A percentile compares a stretch with the other conserved stretches of the same genome.
phyloP scores from a whole-genome alignment of 2,888 invertebrate species.

The Andrena marginata region DNA sequence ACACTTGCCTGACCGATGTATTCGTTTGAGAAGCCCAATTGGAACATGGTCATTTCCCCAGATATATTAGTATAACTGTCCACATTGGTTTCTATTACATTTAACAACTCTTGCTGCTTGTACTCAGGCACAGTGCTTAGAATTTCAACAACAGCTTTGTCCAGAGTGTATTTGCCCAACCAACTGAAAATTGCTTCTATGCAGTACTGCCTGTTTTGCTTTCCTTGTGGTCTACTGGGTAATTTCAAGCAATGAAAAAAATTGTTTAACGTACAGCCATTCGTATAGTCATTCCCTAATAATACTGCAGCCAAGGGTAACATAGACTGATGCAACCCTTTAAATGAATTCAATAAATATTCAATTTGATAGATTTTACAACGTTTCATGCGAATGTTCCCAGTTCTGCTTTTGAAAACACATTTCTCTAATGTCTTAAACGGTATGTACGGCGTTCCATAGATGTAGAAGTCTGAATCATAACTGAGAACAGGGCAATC shows the following conservation, averaged over 20 bases:
- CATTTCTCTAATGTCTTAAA: constrained; percentile 89
- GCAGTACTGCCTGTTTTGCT: constrained; percentile 86
- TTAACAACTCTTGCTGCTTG: constrained; percentile 86
- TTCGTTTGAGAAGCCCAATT: constrained; percentile 83
- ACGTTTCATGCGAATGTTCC: constrained; percentile 85
- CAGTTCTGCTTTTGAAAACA: constrained; percentile 65
- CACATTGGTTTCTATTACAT: constrained; percentile 88
- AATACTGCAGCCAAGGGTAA: constrained; percentile 93
- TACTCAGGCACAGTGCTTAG: constrained; percentile 87
- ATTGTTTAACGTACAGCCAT: constrained; percentile 88
- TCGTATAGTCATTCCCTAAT: constrained; percentile 96
- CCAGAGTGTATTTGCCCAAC: constrained; percentile 90
- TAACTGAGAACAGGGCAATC: constrained; percentile 95
- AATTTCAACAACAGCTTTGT: constrained; percentile 90
- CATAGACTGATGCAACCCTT: constrained; percentile 88
- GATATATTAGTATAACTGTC: constrained; percentile 88
- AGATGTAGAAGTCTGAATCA: constrained; percentile 98
- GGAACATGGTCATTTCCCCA: constrained; percentile 85
- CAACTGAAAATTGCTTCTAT: constrained; percentile 91
- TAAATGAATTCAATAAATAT: constrained; percentile 89
- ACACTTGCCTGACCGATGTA: constrained; percentile 37
- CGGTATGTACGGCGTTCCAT: constrained; percentile 93
- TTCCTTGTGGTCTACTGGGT: constrained; percentile 84
- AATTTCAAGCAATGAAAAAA: constrained; percentile 90
- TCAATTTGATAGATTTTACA: constrained; percentile 92